Base-by-base conservation (phyloP, 2,113 vertebrate genomes). In the Lophius piscatorius region DNA sequence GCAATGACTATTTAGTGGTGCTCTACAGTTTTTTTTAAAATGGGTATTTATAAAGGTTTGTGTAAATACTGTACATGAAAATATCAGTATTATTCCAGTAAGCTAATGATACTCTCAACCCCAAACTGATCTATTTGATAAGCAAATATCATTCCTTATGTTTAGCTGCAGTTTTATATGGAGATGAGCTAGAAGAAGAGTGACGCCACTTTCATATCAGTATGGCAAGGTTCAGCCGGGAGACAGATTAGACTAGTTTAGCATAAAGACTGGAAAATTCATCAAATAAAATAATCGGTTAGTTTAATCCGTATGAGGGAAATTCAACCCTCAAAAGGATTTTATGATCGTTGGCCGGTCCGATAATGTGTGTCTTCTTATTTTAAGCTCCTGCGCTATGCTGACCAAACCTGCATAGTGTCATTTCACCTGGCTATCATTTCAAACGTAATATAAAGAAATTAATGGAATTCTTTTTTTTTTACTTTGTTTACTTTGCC, bases 21-120 rank as follows among this genome's bases (percentile, higher is more conserved):
- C 87, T 85, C 87, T 85, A 84, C 40, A 60, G 10, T 70, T 84
- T 85, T 29, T 84, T 80, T 81, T 85, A 85, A 86, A 82, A 58
- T 69, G 55, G 73, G 76, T 81, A 64, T 92, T 88, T 91, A 90
- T 49, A 59, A 89, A 90, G 84, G 86, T 70, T 87, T 70, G 59
- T 93, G 92, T 92, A 93, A 90, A 93, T 94, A 91, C 83, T 93
- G 88, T 90, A 88, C 88, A 91, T 91, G 88, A 83, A 83, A 86
- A 90, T 80, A 73, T 76, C 76, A 87, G 91, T 85, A 82, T 93
- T 93, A 86, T 89, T 89, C 72, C 65, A 65, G 52, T 82, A 72
- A 79, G 63, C 45, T 69, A 70, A 83, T 66, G 67, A 81, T 70
- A 89, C 89, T 76, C 81, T 80, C 73, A 33, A 31, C 9, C 26